Base-by-base conservation (phyloP, 1,140 invertebrate species). In the Neodiprion virginianus region DNA sequence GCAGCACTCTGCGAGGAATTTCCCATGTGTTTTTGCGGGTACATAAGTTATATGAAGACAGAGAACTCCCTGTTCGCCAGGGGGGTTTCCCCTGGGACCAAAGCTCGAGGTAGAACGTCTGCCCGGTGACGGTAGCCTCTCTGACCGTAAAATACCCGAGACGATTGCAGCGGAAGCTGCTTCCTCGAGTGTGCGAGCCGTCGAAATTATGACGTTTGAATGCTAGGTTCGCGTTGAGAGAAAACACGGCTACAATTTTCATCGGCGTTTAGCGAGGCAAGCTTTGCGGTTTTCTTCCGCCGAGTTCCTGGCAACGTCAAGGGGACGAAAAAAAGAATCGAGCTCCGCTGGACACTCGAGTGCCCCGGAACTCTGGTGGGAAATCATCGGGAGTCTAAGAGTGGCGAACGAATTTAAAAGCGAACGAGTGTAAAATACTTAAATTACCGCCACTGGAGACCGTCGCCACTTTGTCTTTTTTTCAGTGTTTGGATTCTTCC, bases 11-110 rank as follows among this genome's bases (percentile, higher is more conserved):
- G 4, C 67, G 14, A 47, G 21, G 67, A 69, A 69, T 69, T 69
- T 69, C 67, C 67, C 67, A 69, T 69, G 67, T 69, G 67, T 21
- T 14, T 69, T 69, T 69, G 14, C 10, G 67, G 21, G 23, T 69
- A 14, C 12, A 69, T 10, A 23, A 69, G 11, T 23, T 21, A 69
- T 21, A 69, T 14, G 1, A 14, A 14, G 17, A 21, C 12, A 65
- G 12, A 65, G 12, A 14, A 11, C 21, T 21, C 67, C 40, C 23
- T 11, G 67, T 23, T 69, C 67, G 7, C 9, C 40, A 23, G 28
- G 28, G 28, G 28, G 17, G 23, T 14, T 69, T 23, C 67, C 40
- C 67, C 40, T 69, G 67, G 67, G 17, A 23, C 67, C 67, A 14
- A 17, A 21, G 67, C 12, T 7, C 67, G 7, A 4, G 7, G 11